Percentiles rank a stretch among this genome's conserved stretches.
Evolutionary conservation across 1,140 invertebrate species (phyloP).

Genomic region (Nixonia krombeini): DNA sequence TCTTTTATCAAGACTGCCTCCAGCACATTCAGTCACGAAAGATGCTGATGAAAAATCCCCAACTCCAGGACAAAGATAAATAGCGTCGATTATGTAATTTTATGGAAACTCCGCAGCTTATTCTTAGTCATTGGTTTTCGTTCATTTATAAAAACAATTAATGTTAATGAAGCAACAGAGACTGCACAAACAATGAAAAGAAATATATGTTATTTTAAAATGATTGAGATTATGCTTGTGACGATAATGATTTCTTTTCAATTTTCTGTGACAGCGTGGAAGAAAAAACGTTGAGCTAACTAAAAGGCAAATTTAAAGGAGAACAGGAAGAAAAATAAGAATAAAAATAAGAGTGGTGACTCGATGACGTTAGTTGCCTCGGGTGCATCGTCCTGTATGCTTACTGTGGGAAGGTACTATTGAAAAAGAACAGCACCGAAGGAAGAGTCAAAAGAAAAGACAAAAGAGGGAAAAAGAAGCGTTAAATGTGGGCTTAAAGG

Average conservation of each 20-base stretch:
- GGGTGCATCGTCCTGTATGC: constrained; percentile 6
- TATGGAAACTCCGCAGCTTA: constrained; percentile 11
- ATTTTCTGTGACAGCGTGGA: neutral
- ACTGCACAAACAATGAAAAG: neutral
- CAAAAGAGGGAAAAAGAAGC: neutral
- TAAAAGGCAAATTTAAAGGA: constrained; percentile 8
- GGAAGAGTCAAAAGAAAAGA: constrained; percentile 4
- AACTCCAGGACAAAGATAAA: constrained; percentile 20
- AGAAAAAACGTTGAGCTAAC: too few relatives aligned
- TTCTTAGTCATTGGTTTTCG: neutral
- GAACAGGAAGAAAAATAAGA: neutral
- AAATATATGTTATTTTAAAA: too few relatives aligned
- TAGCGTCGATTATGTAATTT: constrained; percentile 18
- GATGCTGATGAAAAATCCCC: constrained; percentile 18
- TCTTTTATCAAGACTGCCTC: constrained; percentile 14
- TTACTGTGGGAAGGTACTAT: constrained; percentile 9
- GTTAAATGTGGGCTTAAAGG: neutral
- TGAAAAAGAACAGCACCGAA: neutral
- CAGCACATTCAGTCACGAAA: constrained; percentile 18
- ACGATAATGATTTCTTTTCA: neutral
- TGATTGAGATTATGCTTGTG: too few relatives aligned
- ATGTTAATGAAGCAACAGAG: neutral
- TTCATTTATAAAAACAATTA: neutral
- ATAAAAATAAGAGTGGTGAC: neutral
- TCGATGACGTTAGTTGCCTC: constrained; percentile 2